Evolutionary conservation across 2,888 invertebrate genomes (phyloP).

Genomic region (Drosophila robusta): DNA sequence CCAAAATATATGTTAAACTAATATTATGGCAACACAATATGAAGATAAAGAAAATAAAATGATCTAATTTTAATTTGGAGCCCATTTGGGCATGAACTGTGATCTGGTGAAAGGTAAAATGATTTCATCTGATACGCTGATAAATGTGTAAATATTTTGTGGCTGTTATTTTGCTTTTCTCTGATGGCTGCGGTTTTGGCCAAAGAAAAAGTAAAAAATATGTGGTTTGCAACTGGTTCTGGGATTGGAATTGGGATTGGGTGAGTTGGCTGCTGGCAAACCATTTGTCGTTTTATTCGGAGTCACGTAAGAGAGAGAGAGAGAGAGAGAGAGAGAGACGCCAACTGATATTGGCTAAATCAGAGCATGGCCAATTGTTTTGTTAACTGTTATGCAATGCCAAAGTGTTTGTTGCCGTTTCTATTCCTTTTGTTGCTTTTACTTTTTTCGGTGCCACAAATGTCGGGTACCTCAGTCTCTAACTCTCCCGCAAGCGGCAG

Average conservation of each 20-base stretch:
- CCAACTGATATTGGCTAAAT: slow-evolving; percentile 74
- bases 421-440: slow-evolving; percentile 58
- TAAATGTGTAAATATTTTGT: not conserved
- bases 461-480: slow-evolving; percentile 17
- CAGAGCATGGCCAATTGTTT: slow-evolving; percentile 80
- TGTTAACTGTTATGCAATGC: slow-evolving; percentile 72
- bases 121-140: slow-evolving; percentile 47
- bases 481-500: slow-evolving; percentile 13
- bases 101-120: slow-evolving; percentile 72
- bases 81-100: slow-evolving; percentile 10
- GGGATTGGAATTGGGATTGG: slow-evolving; percentile 33
- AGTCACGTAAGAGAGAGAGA: slow-evolving; percentile 39
- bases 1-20: slow-evolving; percentile 10
- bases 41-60: slow-evolving; percentile 19
- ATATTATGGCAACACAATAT: not conserved
- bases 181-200: slow-evolving; percentile 8
- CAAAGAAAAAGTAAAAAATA: slow-evolving; percentile 6
- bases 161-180: slow-evolving; percentile 1
- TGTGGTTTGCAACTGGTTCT: slow-evolving; percentile 68
- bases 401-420: slow-evolving; percentile 42
- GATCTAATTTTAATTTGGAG: slow-evolving; percentile 17
- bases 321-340: slow-evolving; percentile 7
- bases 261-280: slow-evolving; percentile 45
- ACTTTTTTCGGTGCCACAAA: slow-evolving; percentile 55
- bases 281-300: slow-evolving; percentile 49